Evolutionary conservation across 2,888 invertebrate genomes (phyloP).

Genomic region (Andrena hattorfiana): DNA sequence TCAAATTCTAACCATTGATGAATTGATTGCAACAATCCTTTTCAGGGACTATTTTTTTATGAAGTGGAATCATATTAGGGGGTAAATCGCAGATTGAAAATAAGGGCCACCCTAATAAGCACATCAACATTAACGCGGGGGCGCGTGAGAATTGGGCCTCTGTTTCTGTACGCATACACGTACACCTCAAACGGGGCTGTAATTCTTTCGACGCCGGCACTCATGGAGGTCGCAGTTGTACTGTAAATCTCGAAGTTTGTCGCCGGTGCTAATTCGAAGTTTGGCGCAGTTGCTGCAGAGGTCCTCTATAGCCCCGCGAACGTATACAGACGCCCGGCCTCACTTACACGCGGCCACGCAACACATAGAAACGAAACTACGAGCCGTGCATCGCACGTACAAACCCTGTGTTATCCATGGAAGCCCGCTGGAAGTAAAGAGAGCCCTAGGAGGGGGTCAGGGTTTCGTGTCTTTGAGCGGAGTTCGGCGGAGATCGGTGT

Average conservation of each 20-base stretch:
- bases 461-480: conserved; percentile 60
- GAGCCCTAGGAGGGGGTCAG: conserved; percentile 9
- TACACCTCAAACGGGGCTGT: conserved; percentile 45
- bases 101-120: neutral
- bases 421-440: conserved; percentile 39
- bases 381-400: conserved; percentile 51
- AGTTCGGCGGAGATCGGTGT: conserved; percentile 60
- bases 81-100: no score
- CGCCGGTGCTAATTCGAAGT: conserved; percentile 75
- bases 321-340: neutral
- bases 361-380: conserved; percentile 37
- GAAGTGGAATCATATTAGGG: no score
- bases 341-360: conserved; percentile 13
- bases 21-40: no score
- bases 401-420: conserved; percentile 50
- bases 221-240: conserved; percentile 76
- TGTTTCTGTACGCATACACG: neutral
- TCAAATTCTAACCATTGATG: no score
- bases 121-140: neutral
- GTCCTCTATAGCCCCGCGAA: conserved; percentile 35
- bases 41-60: no score
- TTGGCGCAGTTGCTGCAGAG: conserved; percentile 71
- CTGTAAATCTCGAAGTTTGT: conserved; percentile 79
- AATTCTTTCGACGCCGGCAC: conserved; percentile 63
- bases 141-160: neutral